phyloP scores from a whole-genome alignment of 2,113 vertebrate species.

The Anser brachyrhynchus region DNA sequence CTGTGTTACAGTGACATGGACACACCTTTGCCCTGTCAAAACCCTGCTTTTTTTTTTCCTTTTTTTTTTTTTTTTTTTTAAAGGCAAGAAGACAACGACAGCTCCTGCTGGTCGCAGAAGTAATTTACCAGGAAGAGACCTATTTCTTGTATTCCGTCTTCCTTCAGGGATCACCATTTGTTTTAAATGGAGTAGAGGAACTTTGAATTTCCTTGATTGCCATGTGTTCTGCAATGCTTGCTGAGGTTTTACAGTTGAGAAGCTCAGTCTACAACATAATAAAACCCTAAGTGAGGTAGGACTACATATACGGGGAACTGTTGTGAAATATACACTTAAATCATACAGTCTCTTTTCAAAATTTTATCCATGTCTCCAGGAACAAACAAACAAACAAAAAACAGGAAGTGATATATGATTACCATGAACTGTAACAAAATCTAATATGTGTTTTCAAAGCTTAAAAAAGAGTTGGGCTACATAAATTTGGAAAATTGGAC shows the following conservation, averaged over 20 bases:
- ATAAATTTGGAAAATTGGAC: neutral
- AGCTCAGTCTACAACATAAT: fast-evolving
- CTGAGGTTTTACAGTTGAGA: neutral
- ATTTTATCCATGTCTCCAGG: neutral
- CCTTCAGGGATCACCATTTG: neutral
- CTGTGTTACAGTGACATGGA: fast-evolving
- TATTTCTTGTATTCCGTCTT: neutral
- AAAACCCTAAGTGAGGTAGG: neutral
- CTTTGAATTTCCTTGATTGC: neutral
- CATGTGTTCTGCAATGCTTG: neutral
- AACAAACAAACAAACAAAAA: neutral
- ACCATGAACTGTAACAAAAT: neutral
- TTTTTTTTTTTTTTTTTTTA: too few species aligned
- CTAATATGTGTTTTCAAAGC: neutral
- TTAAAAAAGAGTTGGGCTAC: neutral
- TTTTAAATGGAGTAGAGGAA: neutral
- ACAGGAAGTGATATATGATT: neutral
- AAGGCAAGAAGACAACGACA: neutral
- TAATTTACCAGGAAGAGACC: fast-evolving
- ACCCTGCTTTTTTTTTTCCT: neutral
- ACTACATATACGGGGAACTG: too few species aligned
- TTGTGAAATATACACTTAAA: neutral
- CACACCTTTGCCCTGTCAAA: neutral
- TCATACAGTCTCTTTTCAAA: neutral
- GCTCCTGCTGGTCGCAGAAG: fast-evolving